Conservation (phyloP, 2,797 vertebrate species). For the Enteromius mattozi region DNA sequence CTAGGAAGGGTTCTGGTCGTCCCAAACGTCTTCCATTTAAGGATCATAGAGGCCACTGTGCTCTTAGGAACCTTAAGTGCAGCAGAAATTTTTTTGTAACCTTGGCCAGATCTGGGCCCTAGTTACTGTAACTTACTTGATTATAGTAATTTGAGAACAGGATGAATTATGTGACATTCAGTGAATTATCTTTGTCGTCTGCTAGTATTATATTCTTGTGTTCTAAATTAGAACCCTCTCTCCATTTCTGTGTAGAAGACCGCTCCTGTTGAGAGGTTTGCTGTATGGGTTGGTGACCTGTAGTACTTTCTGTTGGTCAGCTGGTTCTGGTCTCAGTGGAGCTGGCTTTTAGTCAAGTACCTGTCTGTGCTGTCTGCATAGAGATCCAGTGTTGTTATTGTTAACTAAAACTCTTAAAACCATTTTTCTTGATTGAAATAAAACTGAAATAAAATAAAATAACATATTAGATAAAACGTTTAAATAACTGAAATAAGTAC, state of each 20-base stretch:
- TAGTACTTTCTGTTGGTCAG: conserved; percentile 5
- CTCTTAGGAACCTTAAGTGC: no score
- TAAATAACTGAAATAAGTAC: neutral
- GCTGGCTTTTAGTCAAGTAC: neutral
- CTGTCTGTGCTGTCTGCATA: neutral
- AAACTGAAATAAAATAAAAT: neutral
- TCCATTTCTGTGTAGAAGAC: neutral
- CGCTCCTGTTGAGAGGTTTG: conserved; percentile 8
- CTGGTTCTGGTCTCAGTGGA: neutral
- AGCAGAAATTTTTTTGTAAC: no score
- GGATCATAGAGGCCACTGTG: no score
- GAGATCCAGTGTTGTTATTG: neutral
- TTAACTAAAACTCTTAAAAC: neutral
- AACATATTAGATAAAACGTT: neutral
- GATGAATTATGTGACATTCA: neutral
- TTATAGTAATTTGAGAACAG: neutral
- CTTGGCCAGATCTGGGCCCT: neutral
- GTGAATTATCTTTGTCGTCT: neutral
- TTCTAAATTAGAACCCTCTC: neutral
- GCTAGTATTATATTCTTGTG: neutral
- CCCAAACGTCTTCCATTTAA: no score
- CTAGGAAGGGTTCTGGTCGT: no score
- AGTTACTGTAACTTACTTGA: conserved; percentile 40
- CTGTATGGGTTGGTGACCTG: conserved; percentile 41
- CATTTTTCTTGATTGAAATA: neutral